Conservation (phyloP, 2,797 vertebrate species). For the Paguma larvata region DNA sequence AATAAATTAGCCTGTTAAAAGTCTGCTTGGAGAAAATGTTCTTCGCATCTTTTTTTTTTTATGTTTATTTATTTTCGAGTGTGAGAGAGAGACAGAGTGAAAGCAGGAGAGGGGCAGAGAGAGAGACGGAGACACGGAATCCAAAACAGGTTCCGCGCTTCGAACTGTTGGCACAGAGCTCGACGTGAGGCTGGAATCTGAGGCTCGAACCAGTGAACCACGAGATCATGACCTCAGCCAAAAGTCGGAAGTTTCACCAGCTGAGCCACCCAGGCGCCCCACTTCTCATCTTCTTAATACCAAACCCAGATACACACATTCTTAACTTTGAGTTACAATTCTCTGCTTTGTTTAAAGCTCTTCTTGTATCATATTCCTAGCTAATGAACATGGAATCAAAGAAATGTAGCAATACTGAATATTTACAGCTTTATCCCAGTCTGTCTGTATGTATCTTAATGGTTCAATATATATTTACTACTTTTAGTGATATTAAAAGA, state of each 20-base stretch:
- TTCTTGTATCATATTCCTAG: not conserved
- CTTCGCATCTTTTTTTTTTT: not conserved
- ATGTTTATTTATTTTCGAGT: too few species aligned
- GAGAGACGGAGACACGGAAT: too few species aligned
- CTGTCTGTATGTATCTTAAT: not conserved
- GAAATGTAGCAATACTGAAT: not conserved
- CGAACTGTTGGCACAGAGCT: too few species aligned
- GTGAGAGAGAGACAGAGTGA: too few species aligned
- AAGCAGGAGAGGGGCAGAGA: too few species aligned
- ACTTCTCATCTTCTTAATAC: slow-evolving; percentile 26
- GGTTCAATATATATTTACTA: not conserved
- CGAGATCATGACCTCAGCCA: too few species aligned
- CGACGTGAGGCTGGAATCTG: too few species aligned
- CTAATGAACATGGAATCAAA: not conserved
- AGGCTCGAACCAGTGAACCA: too few species aligned
- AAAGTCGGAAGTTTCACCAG: too few species aligned
- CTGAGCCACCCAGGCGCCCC: too few species aligned
- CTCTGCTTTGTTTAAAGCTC: not conserved
- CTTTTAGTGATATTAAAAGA: not conserved
- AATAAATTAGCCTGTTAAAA: not conserved
- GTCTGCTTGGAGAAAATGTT: not conserved
- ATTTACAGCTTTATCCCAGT: not conserved
- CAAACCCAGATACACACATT: not conserved
- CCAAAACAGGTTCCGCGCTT: too few species aligned
- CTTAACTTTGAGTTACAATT: not conserved